A percentile compares a stretch with the other conserved stretches of the same genome.
Evolutionary conservation across 2,113 vertebrate genomes (phyloP).

Genomic region (Alligator sinensis): DNA sequence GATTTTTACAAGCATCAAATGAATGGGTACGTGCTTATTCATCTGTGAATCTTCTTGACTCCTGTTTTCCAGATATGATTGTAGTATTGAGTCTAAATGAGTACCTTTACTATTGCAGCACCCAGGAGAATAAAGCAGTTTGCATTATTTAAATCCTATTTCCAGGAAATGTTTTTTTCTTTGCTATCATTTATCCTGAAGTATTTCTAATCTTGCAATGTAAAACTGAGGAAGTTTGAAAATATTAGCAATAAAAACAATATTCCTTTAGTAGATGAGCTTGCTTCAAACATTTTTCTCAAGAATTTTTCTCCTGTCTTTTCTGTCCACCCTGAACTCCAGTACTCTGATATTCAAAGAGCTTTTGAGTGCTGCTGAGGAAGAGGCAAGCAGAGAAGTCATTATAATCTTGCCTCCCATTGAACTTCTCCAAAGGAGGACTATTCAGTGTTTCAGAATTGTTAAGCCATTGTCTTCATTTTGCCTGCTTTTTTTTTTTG

Average conservation of each 20-base stretch:
- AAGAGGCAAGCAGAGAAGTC: background rate
- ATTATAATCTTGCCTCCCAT: background rate
- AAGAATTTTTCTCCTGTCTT: background rate
- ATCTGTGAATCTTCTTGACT: background rate
- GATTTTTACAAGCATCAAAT: background rate
- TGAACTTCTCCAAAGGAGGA: background rate
- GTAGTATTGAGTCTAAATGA: background rate
- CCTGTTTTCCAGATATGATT: background rate
- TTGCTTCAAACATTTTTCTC: background rate
- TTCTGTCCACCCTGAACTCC: background rate
- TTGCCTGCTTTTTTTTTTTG: background rate
- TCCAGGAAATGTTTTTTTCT: slow-evolving; percentile 6
- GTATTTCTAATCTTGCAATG: background rate
- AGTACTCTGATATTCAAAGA: background rate
- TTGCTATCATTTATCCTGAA: background rate
- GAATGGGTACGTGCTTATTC: background rate
- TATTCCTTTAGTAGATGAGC: background rate
- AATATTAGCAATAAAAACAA: background rate
- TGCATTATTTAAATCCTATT: background rate
- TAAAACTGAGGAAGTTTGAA: background rate
- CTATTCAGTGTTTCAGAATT: background rate
- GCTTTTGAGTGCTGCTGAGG: background rate
- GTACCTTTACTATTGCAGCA: background rate
- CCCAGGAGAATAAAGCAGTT: background rate
- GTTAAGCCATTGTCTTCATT: background rate